Conservation (phyloP, 2,888 invertebrate species). For the Frankliniella fusca region DNA sequence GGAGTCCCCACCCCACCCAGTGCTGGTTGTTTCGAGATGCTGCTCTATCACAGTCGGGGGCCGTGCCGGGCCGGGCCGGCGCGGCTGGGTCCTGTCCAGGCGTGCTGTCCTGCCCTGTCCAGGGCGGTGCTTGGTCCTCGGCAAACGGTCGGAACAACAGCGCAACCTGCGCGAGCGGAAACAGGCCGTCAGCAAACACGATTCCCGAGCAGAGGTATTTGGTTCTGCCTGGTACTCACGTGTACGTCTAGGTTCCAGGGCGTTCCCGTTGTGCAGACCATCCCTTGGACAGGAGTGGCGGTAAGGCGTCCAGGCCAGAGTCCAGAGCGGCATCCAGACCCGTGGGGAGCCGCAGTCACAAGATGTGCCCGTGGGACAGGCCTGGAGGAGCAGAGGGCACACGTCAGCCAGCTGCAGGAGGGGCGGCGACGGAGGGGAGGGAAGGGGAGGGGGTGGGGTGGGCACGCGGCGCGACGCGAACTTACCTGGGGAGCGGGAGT, state of each 20-base stretch:
- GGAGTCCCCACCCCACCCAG: no score
- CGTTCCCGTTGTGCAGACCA: background rate
- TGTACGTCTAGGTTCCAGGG: background rate
- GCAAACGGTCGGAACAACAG: constrained; percentile 4
- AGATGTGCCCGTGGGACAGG: constrained; percentile 8
- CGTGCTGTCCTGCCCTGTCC: background rate
- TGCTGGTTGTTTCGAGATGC: constrained; percentile 2
- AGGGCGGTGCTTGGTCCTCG: background rate
- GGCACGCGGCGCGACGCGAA: background rate
- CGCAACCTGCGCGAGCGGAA: background rate
- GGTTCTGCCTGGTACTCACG: background rate
- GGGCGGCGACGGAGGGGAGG: background rate
- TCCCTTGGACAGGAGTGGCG: background rate
- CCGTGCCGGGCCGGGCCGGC: background rate
- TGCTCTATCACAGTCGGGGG: constrained; percentile 5
- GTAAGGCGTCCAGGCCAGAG: background rate
- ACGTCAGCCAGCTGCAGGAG: background rate
- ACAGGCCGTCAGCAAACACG: background rate
- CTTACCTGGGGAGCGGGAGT: background rate
- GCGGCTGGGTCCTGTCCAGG: background rate
- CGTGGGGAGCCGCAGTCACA: constrained; percentile 8
- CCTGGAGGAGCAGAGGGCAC: background rate
- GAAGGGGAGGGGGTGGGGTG: background rate
- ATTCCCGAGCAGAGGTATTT: background rate
- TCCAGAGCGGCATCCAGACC: background rate